Percentiles rank a stretch among this genome's conserved stretches.
These are phyloP conservation scores for Chelonus insularis DNA, from an alignment of 1,140 invertebrate genomes.

Conservation along the genomic window DNA sequence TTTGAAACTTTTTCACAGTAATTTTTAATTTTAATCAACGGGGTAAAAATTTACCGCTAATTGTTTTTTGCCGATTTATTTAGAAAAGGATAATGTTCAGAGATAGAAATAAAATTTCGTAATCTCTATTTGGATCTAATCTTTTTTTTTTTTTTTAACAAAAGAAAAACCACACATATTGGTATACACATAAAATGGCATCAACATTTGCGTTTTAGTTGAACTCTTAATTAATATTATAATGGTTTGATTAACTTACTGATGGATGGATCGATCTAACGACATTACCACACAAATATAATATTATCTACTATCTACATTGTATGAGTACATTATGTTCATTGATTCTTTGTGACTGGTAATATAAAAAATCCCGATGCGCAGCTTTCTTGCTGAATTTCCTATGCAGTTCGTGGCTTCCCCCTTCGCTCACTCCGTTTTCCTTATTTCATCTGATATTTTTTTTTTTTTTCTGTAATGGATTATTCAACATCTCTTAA, in stretches of 20 bases:
- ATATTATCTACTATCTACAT: conserved; percentile 28
- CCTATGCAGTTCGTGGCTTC: conserved; percentile 23
- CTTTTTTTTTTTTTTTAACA: too few relatives aligned
- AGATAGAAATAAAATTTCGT: too few relatives aligned
- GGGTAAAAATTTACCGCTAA: too few relatives aligned
- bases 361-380: conserved; percentile 21
- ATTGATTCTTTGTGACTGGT: conserved; percentile 27
- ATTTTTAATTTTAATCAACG: too few relatives aligned
- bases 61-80: too few relatives aligned
- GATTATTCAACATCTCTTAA: neutral
- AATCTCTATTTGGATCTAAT: too few relatives aligned
- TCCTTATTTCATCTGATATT: conserved; percentile 13
- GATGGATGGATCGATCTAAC: conserved; percentile 49
- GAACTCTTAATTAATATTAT: too few relatives aligned
- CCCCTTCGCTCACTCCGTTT: conserved; percentile 17
- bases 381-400: conserved; percentile 27
- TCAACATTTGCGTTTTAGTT: conserved; percentile 26
- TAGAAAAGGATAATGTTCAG: too few relatives aligned
- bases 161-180: neutral
- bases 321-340: conserved; percentile 24
- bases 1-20: too few relatives aligned
- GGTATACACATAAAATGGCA: conserved; percentile 3
- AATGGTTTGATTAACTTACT: conserved; percentile 37
- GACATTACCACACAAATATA: conserved; percentile 29
- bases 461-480: conserved; percentile 9